Evolutionary conservation across 2,113 vertebrate genomes (phyloP), one percentile per base, ranked within the genome.

Genomic region (Podocnemis expansa): DNA sequence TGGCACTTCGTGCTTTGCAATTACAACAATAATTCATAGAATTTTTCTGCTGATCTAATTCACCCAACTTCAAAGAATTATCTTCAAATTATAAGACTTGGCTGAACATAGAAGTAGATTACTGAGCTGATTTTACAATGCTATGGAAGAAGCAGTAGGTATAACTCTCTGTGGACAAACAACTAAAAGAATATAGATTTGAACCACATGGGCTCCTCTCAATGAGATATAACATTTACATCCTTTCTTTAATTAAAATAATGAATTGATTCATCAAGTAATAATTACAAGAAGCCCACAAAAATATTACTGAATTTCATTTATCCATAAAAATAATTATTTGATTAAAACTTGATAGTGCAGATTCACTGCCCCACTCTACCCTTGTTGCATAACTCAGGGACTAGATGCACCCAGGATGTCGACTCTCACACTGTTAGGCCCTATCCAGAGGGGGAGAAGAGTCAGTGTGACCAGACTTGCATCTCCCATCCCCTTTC

Each of bases 201-300:
- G 38, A 85, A 47, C 60, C 34, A 45, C 7, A 14, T 45, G 29
- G 38, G 25, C 31, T 29, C 0, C 38, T 13, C 10, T 78, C 47
- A 38, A 8, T 52, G 25, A 85, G 29, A 47, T 60, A 82, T 29
- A 49, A 17, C 24, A 67, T 4, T 78, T 24, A 14, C 55, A 41
- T 45, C 3, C 5, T 49, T 6, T 41, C 2, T 47, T 85, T 60
- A 60, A n/a, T 56, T 60, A 82, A 52, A 7, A 82, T 70, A 16
- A 88, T 43, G 82, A 82, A 38, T 21, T 63, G 25, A 78, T 25
- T 80, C 49, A 93, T 67, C 86, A 90, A 91, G 91, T 4, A 79
- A 45, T 7, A 31, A 21, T 84, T 25, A 73, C 45, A 87, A 31
- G 22, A 78, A 49, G 1, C n/a, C 2, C n/a, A 43, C n/a, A 38